Evolutionary conservation across 2,888 invertebrate genomes (phyloP).

Genomic region (Plutella xylostella): DNA sequence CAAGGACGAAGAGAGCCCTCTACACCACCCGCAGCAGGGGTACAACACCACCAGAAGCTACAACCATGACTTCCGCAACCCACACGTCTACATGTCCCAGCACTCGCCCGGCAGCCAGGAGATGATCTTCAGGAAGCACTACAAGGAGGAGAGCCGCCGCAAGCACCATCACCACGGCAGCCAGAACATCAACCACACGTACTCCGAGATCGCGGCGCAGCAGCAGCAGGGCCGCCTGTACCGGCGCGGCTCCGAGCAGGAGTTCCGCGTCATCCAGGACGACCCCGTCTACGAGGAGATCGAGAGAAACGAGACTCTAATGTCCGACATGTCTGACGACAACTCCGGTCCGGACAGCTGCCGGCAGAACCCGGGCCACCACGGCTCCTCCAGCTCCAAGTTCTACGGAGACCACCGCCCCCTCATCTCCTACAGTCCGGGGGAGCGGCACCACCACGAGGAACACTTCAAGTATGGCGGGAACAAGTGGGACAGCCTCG

Average conservation of each 20-base stretch:
- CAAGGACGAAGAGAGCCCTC: conserved; percentile 54
- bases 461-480: conserved; percentile 56
- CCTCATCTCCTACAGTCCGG: conserved; percentile 82
- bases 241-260: conserved; percentile 67
- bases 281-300: conserved; percentile 88
- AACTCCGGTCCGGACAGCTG: conserved; percentile 73
- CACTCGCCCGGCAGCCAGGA: conserved; percentile 60
- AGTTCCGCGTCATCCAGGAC: conserved; percentile 71
- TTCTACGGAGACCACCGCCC: conserved; percentile 86
- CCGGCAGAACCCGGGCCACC: conserved; percentile 74
- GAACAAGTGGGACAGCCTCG: conserved; percentile 65
- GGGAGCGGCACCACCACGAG: conserved; percentile 67
- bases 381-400: conserved; percentile 70
- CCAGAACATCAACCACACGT: conserved; percentile 77
- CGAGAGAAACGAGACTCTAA: conserved; percentile 77
- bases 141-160: conserved; percentile 53
- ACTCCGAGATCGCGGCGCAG: conserved; percentile 76
- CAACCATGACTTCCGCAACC: conserved; percentile 60
- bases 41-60: conserved; percentile 59
- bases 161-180: conserved; percentile 68
- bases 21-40: conserved; percentile 50
- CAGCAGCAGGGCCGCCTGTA: conserved; percentile 62
- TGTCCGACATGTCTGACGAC: conserved; percentile 84
- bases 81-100: conserved; percentile 61
- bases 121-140: conserved; percentile 59